phyloP scores from a whole-genome alignment of 2,888 invertebrate genomes.

The Andrena hattorfiana region DNA sequence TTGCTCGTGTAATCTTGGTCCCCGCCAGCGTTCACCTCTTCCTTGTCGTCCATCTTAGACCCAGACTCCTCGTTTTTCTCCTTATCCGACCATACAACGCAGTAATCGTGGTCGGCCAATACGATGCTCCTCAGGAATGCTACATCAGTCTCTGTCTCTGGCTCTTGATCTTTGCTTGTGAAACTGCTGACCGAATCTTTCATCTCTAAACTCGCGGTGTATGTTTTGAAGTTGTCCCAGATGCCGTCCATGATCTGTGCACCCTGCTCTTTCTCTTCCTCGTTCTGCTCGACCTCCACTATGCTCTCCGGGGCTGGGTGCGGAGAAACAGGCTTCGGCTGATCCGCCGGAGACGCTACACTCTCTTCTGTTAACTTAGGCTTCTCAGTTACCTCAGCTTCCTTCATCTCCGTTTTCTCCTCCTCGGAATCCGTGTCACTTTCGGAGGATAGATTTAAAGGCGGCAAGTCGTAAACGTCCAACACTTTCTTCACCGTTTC shows the following conservation, averaged over 20 bases:
- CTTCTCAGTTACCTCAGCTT: conserved; percentile 60
- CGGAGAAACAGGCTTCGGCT: conserved; percentile 68
- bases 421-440: conserved; percentile 91
- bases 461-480: conserved; percentile 91
- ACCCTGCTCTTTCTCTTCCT: conserved; percentile 86
- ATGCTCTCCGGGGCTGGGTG: conserved; percentile 45
- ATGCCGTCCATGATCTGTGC: conserved; percentile 89
- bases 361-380: conserved; percentile 74
- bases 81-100: conserved; percentile 82
- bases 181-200: conserved; percentile 58
- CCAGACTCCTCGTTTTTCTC: conserved; percentile 49
- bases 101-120: conserved; percentile 91
- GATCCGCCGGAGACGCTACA: conserved; percentile 66
- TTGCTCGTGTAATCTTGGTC: conserved; percentile 56
- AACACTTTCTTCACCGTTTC: conserved; percentile 85
- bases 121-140: conserved; percentile 81
- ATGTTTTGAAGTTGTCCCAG: conserved; percentile 92
- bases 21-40: conserved; percentile 56
- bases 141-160: conserved; percentile 66
- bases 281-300: conserved; percentile 78
- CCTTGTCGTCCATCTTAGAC: conserved; percentile 60
- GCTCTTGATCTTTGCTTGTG: conserved; percentile 66
- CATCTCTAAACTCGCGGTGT: conserved; percentile 89
- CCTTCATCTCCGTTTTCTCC: conserved; percentile 68
- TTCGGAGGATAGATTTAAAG: conserved; percentile 92